phyloP scores from a whole-genome alignment of 2,797 vertebrate genomes.

The Melanotaenia maccullochi region DNA sequence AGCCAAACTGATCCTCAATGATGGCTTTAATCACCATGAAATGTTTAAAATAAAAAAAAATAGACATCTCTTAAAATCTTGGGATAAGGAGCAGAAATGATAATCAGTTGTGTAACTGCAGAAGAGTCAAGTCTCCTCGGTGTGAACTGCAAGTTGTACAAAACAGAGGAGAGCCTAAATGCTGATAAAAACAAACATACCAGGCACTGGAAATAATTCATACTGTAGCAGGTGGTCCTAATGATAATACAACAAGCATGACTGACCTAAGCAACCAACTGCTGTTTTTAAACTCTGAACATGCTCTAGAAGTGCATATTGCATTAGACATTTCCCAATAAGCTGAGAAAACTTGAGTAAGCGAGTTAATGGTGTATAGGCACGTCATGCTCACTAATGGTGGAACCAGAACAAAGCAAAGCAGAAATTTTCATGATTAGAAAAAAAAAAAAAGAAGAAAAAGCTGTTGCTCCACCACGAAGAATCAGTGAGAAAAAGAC shows the following conservation, averaged over 20 bases:
- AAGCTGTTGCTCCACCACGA: conserved; percentile 16
- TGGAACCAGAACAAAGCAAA: conserved; percentile 50
- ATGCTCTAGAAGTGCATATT: conserved; percentile 70
- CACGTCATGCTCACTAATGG: conserved; percentile 61
- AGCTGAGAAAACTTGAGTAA: conserved; percentile 37
- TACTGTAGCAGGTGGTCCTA: conserved; percentile 55
- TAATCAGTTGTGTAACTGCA: conserved; percentile 50
- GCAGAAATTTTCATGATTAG: conserved; percentile 34
- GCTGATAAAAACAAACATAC: conserved; percentile 27
- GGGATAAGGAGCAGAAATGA: conserved; percentile 22
- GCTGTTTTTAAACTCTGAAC: conserved; percentile 51
- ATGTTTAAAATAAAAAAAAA: conserved; percentile 21
- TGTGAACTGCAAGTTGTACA: conserved; percentile 42
- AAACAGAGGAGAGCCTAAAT: conserved; percentile 34
- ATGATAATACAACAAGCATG: conserved; percentile 31
- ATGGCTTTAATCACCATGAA: conserved; percentile 31
- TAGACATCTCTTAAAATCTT: conserved; percentile 19
- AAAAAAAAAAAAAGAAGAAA: conserved; percentile 11
- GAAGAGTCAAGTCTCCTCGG: conserved; percentile 41
- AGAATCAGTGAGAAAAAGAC: conserved; percentile 36
- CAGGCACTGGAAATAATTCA: conserved; percentile 76
- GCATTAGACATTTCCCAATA: conserved; percentile 40
- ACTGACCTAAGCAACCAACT: conserved; percentile 43
- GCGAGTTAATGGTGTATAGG: conserved; percentile 52
- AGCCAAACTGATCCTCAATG: conserved; percentile 24